These are phyloP conservation scores for Drepana arcuata DNA, from an alignment of 1,140 invertebrate species.

Conservation along the genomic window DNA sequence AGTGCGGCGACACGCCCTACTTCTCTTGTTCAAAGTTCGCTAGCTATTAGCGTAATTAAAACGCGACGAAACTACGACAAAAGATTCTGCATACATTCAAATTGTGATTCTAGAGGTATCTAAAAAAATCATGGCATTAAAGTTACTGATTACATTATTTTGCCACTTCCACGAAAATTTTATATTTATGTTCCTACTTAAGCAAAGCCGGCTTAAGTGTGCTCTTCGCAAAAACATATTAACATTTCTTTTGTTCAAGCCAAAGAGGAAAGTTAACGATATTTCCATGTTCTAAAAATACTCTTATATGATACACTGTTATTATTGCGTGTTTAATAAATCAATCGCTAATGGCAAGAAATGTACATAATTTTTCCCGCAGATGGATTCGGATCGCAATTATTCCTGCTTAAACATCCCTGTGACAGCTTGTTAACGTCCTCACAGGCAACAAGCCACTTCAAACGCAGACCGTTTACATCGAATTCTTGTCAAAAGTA, in stretches of 20 bases:
- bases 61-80: slow-evolving; percentile 41
- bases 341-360: background rate
- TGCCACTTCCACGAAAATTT: background rate
- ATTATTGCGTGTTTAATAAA: background rate
- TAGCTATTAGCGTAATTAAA: slow-evolving; percentile 67
- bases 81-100: no score
- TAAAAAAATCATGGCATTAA: slow-evolving; percentile 31
- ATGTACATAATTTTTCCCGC: background rate
- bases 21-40: slow-evolving; percentile 39
- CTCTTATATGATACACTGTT: background rate
- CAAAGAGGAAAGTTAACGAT: background rate
- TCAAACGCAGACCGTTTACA: slow-evolving; percentile 37
- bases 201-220: no score
- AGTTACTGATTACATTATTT: background rate
- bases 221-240: background rate
- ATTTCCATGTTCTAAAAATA: background rate
- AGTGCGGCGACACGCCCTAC: slow-evolving; percentile 46
- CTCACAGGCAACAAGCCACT: slow-evolving; percentile 30
- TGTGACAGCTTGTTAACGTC: slow-evolving; percentile 47
- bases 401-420: no score
- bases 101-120: no score
- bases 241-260: background rate
- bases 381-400: no score
- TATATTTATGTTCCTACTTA: background rate
- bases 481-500: slow-evolving; percentile 3